Evolutionary conservation across 2,113 vertebrate species (phyloP).

Genomic region (Thalassarche chlororhynchos): DNA sequence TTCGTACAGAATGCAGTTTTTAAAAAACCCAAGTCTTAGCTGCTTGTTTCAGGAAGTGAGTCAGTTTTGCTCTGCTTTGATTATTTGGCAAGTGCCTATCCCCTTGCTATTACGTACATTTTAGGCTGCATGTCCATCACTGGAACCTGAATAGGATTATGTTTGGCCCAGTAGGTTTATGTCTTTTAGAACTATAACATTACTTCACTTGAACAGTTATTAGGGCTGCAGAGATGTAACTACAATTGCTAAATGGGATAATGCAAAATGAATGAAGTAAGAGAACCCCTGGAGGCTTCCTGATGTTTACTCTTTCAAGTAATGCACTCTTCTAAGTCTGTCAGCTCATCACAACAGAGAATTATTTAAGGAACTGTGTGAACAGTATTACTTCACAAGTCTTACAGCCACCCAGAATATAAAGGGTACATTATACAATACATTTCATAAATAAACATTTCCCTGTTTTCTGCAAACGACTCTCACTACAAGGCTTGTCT

Average conservation of each 20-base stretch:
- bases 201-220: slow-evolving; percentile 40
- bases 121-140: background rate
- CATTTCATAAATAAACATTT: background rate
- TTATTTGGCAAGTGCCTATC: background rate
- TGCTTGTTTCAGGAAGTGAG: background rate
- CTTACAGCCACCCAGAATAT: background rate
- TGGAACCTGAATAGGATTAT: background rate
- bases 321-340: slow-evolving; percentile 23
- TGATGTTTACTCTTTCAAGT: slow-evolving; percentile 45
- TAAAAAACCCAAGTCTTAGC: background rate
- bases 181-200: slow-evolving; percentile 33
- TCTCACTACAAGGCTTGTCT: background rate
- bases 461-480: background rate
- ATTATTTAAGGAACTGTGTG: slow-evolving; percentile 33
- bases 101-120: background rate
- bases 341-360: slow-evolving; percentile 41
- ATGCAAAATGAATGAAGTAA: slow-evolving; percentile 33
- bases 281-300: slow-evolving; percentile 18
- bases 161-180: slow-evolving; percentile 29
- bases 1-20: background rate
- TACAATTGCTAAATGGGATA: slow-evolving; percentile 21
- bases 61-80: slow-evolving; percentile 2
- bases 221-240: slow-evolving; percentile 32
- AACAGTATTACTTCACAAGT: slow-evolving; percentile 13
- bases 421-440: background rate